phyloP scores from a whole-genome alignment of 2,113 vertebrate species.

The Neodon shergylaensis region DNA sequence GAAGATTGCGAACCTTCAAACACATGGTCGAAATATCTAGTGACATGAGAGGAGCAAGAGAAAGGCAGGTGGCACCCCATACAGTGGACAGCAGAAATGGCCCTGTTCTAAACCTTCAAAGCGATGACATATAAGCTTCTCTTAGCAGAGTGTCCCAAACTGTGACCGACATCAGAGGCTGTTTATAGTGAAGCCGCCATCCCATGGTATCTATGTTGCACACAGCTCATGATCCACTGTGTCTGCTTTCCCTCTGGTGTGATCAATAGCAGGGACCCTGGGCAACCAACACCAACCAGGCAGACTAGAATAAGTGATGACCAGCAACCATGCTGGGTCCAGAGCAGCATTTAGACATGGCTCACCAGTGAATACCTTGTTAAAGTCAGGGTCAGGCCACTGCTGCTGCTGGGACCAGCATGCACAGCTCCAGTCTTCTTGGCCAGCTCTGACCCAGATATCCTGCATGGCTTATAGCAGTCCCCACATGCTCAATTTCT shows the following conservation, averaged over 20 bases:
- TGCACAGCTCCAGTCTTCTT: accelerated
- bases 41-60: neutral
- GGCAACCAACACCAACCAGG: neutral
- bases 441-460: neutral
- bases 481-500: neutral
- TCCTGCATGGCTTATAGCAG: neutral
- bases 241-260: neutral
- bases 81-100: neutral
- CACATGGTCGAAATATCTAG: neutral
- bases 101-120: conserved; percentile 30
- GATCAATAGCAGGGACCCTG: neutral
- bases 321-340: neutral
- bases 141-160: neutral
- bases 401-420: neutral
- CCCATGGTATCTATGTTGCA: neutral
- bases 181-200: neutral
- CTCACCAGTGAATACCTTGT: neutral
- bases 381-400: neutral
- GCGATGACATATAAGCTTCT: neutral
- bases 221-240: neutral
- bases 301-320: neutral
- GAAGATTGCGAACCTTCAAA: neutral
- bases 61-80: neutral
- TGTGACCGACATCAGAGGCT: neutral
- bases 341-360: neutral